Percentiles rank a stretch among this genome's conserved stretches.
Evolutionary conservation across 2,113 vertebrate species (phyloP).

Genomic region (Ctenomys sociabilis): DNA sequence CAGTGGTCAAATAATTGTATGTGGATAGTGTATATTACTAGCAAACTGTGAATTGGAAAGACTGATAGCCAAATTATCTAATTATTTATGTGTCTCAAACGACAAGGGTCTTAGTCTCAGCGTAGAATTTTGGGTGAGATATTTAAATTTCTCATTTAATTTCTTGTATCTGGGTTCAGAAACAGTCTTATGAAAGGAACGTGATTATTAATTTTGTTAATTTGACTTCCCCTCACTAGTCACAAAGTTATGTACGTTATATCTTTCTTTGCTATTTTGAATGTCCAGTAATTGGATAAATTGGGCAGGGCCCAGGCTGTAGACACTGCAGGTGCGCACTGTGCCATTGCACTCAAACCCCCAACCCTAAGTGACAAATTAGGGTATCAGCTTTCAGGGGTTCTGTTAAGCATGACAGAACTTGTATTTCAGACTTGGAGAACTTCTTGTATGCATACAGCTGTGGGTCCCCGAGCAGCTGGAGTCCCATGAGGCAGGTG

Average conservation of each 20-base stretch:
- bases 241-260: neutral
- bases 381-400: neutral
- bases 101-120: neutral
- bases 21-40: neutral
- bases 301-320: neutral
- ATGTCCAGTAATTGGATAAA: neutral
- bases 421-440: neutral
- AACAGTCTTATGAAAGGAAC: neutral
- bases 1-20: neutral
- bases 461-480: neutral
- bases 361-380: neutral
- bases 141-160: neutral
- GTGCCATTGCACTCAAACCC: too few relatives aligned
- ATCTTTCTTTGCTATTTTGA: neutral
- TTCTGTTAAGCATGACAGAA: neutral
- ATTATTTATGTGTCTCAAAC: neutral
- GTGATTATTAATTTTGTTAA: neutral
- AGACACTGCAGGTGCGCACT: too few relatives aligned
- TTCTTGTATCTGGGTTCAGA: slow-evolving; percentile 2
- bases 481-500: neutral
- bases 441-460: neutral
- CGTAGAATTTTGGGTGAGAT: slow-evolving; percentile 28
- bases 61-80: neutral
- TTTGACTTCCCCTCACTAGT: neutral
- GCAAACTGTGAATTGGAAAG: neutral